Evolutionary conservation across 2,797 vertebrate genomes (phyloP).

Genomic region (Tenualosa thibaudeaui): DNA sequence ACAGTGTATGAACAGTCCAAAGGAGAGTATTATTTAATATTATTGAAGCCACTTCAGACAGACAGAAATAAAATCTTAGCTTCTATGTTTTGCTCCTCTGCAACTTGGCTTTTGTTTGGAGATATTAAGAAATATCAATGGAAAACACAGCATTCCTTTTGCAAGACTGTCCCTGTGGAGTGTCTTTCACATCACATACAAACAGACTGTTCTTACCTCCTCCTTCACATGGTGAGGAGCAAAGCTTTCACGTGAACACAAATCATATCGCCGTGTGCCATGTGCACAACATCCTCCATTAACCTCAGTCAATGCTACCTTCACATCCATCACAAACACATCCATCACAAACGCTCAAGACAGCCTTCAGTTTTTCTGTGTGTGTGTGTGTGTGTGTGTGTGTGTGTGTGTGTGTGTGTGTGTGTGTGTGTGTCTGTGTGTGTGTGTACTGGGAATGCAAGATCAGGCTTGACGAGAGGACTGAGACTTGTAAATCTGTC

Average conservation of each 20-base stretch:
- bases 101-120: slow-evolving; percentile 45
- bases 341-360: neutral
- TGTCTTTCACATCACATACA: slow-evolving; percentile 64
- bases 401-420: neutral
- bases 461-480: slow-evolving; percentile 63
- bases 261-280: neutral
- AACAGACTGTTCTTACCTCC: slow-evolving; percentile 45
- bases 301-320: neutral
- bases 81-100: neutral
- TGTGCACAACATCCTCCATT: neutral
- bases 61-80: neutral
- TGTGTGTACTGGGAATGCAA: slow-evolving; percentile 37
- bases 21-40: neutral
- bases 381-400: neutral
- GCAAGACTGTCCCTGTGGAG: slow-evolving; percentile 68
- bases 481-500: slow-evolving; percentile 47
- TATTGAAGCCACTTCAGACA: neutral
- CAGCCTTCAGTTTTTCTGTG: neutral
- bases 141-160: slow-evolving; percentile 64
- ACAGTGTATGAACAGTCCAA: neutral
- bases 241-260: slow-evolving; percentile 24
- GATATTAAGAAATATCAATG: slow-evolving; percentile 66
- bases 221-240: slow-evolving; percentile 45
- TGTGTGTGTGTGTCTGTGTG: neutral
- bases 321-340: neutral